Evolutionary conservation across 1,140 invertebrate species (phyloP).

Genomic region (Drosophila orena): DNA sequence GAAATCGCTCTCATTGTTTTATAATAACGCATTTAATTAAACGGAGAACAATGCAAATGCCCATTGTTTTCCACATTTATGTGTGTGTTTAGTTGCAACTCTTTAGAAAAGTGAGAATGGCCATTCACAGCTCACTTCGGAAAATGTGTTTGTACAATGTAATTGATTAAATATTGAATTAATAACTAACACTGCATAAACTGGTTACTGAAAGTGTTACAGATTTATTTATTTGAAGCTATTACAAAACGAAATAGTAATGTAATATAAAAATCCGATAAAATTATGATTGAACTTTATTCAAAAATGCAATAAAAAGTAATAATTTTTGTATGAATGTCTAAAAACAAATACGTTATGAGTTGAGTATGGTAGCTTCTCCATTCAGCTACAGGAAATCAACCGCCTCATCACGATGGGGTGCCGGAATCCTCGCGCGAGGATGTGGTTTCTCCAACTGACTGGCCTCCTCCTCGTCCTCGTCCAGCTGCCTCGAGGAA

Average conservation of each 20-base stretch:
- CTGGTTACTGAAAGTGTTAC: no score
- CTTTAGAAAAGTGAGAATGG: not conserved
- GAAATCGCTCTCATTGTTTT: not conserved
- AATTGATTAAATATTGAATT: no score
- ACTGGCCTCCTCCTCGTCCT: conserved; percentile 37
- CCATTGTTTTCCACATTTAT: no score
- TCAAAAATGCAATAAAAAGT: not conserved
- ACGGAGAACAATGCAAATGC: conserved; percentile 3
- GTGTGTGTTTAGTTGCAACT: not conserved
- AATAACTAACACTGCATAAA: no score
- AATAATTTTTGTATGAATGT: not conserved
- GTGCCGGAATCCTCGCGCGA: not conserved
- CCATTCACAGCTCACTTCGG: not conserved
- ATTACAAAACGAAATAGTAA: no score
- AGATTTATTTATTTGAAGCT: no score
- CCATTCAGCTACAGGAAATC: not conserved
- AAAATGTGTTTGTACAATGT: no score
- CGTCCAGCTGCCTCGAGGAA: conserved; percentile 15
- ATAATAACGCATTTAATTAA: conserved; percentile 18
- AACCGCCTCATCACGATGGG: not conserved
- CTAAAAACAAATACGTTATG: not conserved
- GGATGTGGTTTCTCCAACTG: not conserved
- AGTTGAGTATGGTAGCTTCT: not conserved
- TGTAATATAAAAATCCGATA: no score
- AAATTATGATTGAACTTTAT: not conserved